Evolutionary conservation across 2,888 invertebrate species (phyloP), one percentile per base, ranked within the genome.

Genomic region (Maniola hyperantus): DNA sequence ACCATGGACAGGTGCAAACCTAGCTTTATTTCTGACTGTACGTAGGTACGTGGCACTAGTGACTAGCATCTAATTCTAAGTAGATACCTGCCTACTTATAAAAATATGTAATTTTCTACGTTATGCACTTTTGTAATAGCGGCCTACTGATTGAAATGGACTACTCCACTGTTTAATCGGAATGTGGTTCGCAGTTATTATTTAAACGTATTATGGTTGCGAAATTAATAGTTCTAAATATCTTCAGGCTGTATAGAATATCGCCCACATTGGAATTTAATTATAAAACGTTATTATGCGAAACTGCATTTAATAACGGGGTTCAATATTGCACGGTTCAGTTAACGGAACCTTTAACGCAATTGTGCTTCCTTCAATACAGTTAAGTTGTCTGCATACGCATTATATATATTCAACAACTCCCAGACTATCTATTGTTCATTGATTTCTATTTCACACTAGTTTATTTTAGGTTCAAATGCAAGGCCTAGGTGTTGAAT

Each of bases 281-380:
- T 72, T 71, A 70, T 69, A 68, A 55, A 67, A 66, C 46, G 65
- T 67, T 67, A 66, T 65, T 66, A 68, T 73, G 70, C 66, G 70
- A 70, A 70, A 72, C 64, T 66, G 66, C 68, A 59, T 68, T 58
- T 71, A 73, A 70, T 71, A 72, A 71, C 73, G 71, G 71, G 42
- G 67, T 68, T 68, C 68, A 68, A 71, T 66, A 72, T 66, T 55
- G 70, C 70, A 71, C 66, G 71, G 70, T 67, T 68, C 71, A 73
- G 72, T 75, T 87, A 88, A 88, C 89, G 87, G 89, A 78, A 83
- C 74, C 76, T 67, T 70, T 59, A 75, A 76, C 81, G 79, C 84
- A 84, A 86, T 88, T 83, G 74, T 83, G 79, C 81, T 88, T 87
- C 87, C 88, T 86, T 82, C 76, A 74, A 75, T 79, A 85, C 88